Evolutionary conservation across 1,140 invertebrate species (phyloP), one percentile per base, ranked within the genome.

Genomic region (Aphaenogaster floridana): DNA sequence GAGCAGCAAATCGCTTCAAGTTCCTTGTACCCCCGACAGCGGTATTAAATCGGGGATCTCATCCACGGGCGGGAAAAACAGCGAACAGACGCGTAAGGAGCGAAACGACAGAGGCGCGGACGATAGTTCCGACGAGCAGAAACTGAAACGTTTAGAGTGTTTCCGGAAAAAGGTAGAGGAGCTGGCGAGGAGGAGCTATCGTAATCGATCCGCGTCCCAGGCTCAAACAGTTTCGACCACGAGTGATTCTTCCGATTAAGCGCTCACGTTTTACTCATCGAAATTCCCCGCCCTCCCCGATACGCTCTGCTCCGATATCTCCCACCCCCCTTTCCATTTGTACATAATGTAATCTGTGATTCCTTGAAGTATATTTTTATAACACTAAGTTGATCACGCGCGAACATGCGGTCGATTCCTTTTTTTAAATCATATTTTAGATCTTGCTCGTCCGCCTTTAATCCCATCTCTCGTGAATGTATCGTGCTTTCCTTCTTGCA

Each of bases 301-400:
- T n/a, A 21, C 17, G 15, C 76, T 61, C 78, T 57, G 11, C 50
- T 78, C 79, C 66, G 66, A 79, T 72, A 79, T 72, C 66, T 64
- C 42, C 57, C 21, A 63, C 86, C 45, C 69, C 83, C 83, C 83
- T 59, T 66, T 86, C 84, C 86, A 45, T 86, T 90, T 94, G 93
- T 94, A 94, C 83, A 94, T 94, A 94, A 87, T 89, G 71, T 90
- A 94, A 80, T 92, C 91, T 94, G 93, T 94, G 93, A 93, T 94
- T 93, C 88, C 87, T 91, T 92, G 76, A 93, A 90, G 64, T 93
- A 93, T 93, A 93, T 93, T 93, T 93, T 93, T 93, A 92, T 93
- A 93, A 92, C 86, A 92, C 74, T 92, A 87, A 92, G 91, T 92
- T 91, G 85, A 89, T 90, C 77, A 66, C 68, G 71, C 48, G 74